phyloP scores from a whole-genome alignment of 2,113 vertebrate species.

The Centropus bengalensis region DNA sequence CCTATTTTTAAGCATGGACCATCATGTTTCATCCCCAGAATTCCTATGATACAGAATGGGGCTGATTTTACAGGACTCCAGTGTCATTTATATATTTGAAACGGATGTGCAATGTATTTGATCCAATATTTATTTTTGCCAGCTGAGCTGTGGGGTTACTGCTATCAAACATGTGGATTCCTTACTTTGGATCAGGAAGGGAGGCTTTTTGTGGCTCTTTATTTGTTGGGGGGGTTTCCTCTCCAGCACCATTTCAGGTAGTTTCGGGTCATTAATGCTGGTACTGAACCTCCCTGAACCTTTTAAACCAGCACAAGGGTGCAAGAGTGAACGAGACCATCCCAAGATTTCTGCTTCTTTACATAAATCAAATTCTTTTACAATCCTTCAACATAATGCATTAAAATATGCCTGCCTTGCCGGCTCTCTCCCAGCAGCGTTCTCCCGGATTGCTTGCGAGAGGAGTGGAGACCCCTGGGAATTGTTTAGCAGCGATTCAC shows the following conservation, averaged over 20 bases:
- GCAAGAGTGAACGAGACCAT: background rate
- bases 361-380: slow-evolving; percentile 69
- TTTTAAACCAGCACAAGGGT: background rate
- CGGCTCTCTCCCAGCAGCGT: background rate
- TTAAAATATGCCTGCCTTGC: slow-evolving; percentile 21
- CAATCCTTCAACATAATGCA: slow-evolving; percentile 49
- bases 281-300: background rate
- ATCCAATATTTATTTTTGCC: background rate
- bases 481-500: slow-evolving; percentile 88
- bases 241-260: background rate
- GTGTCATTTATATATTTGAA: background rate
- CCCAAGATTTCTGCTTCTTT: slow-evolving; percentile 53
- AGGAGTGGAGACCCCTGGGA: slow-evolving; percentile 78
- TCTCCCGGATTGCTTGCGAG: slow-evolving; percentile 65
- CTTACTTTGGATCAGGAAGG: background rate
- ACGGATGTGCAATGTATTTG: background rate
- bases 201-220: background rate
- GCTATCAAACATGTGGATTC: background rate
- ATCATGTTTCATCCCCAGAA: background rate
- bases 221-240: background rate
- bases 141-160: background rate
- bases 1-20: background rate
- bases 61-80: background rate
- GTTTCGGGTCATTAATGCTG: background rate
- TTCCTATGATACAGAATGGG: background rate